These are phyloP conservation scores for Hippolais icterina DNA, from an alignment of 2,113 vertebrate species.

Conservation along the genomic window DNA sequence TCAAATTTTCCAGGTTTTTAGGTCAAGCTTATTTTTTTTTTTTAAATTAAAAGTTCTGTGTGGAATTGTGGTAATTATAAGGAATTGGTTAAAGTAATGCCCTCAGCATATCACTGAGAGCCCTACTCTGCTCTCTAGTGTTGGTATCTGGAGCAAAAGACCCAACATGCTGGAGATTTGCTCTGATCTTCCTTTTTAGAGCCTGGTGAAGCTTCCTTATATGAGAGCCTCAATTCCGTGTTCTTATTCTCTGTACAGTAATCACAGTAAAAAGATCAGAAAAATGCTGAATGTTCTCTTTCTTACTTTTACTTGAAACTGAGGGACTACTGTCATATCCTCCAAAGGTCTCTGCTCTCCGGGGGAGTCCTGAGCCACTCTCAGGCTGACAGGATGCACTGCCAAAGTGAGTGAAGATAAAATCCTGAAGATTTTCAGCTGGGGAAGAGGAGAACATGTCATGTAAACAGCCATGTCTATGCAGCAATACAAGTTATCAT, in stretches of 20 bases:
- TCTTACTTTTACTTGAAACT: slow-evolving; percentile 80
- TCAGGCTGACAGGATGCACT: slow-evolving; percentile 55
- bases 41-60: background rate
- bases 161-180: background rate
- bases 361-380: slow-evolving; percentile 66
- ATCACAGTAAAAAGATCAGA: background rate
- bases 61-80: background rate
- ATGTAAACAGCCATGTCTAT: background rate
- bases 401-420: slow-evolving; percentile 77
- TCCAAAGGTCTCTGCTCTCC: slow-evolving; percentile 86
- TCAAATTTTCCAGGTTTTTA: background rate
- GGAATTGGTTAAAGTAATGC: background rate
- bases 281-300: background rate
- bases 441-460: background rate
- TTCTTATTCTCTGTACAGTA: background rate
- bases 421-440: slow-evolving; percentile 90
- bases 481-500: background rate
- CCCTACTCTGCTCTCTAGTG: slow-evolving; percentile 40
- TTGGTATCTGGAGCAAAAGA: background rate
- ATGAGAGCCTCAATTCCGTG: background rate
- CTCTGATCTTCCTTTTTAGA: background rate
- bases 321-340: slow-evolving; percentile 79
- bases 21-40: background rate
- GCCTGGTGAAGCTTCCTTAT: background rate
- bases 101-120: background rate